phyloP scores from a whole-genome alignment of 2,797 vertebrate genomes.

The Carapus acus region DNA sequence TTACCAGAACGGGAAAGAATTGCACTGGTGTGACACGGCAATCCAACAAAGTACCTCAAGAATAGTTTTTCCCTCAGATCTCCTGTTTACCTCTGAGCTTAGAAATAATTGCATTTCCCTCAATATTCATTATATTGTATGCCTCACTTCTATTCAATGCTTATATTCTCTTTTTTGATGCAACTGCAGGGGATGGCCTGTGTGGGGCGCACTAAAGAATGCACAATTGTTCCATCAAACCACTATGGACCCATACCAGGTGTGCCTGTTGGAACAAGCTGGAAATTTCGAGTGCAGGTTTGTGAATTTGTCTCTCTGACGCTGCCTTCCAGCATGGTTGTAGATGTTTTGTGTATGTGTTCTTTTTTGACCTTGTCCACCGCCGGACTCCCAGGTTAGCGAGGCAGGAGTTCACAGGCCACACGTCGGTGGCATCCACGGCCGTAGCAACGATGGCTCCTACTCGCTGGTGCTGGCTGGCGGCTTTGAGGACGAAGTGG shows the following conservation, averaged over 20 bases:
- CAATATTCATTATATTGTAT: neutral
- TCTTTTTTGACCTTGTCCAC: neutral
- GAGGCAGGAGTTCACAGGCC: slow-evolving; percentile 97
- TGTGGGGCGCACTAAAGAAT: slow-evolving; percentile 97
- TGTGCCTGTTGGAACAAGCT: slow-evolving; percentile 92
- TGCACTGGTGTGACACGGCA: too few species aligned
- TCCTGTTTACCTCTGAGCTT: slow-evolving; percentile 12
- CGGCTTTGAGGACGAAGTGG: slow-evolving; percentile 99
- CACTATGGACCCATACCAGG: slow-evolving; percentile 95
- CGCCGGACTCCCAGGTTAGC: slow-evolving; percentile 79
- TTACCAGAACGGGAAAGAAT: too few species aligned
- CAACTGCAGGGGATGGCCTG: slow-evolving; percentile 92
- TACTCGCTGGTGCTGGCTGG: slow-evolving; percentile 97
- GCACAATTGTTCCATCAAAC: slow-evolving; percentile 97
- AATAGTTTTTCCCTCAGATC: slow-evolving; percentile 7
- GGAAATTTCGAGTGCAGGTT: slow-evolving; percentile 99
- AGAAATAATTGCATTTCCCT: too few species aligned
- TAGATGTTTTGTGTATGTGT: too few species aligned
- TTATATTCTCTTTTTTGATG: slow-evolving; percentile 20
- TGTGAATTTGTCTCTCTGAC: slow-evolving; percentile 13
- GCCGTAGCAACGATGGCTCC: slow-evolving; percentile 94
- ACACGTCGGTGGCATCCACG: slow-evolving; percentile 96
- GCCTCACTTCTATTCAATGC: too few species aligned
- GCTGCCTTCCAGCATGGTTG: too few species aligned
- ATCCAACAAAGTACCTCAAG: too few species aligned